Conservation (phyloP, 2,888 invertebrate genomes). For the Glaucopsyche alexis region DNA sequence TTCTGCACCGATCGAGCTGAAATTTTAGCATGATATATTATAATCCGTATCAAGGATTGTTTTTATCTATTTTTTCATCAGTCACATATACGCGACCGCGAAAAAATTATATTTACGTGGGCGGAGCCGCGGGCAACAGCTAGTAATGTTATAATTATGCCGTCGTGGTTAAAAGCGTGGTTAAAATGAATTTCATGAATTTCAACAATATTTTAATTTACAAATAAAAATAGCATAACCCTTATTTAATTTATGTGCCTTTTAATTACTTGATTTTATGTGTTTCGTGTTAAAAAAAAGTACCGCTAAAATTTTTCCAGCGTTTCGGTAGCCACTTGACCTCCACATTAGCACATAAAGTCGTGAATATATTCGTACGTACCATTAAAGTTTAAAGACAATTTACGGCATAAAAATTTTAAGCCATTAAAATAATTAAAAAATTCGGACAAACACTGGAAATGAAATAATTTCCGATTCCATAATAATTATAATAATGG, state of each 20-base stretch:
- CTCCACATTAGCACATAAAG: constrained; percentile 13
- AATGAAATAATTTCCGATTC: constrained; percentile 6
- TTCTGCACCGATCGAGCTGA: too few species aligned
- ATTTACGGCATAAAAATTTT: constrained; percentile 17
- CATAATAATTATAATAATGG: constrained; percentile 11
- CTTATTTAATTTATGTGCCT: not conserved
- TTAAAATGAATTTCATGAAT: not conserved
- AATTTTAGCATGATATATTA: too few species aligned
- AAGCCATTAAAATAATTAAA: constrained; percentile 13
- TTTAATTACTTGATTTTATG: constrained; percentile 16
- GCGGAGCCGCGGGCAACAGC: too few species aligned
- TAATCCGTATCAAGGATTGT: too few species aligned
- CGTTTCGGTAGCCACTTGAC: constrained; percentile 14
- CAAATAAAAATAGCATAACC: not conserved
- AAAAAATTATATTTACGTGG: too few species aligned
- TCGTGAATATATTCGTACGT: not conserved
- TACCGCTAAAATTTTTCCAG: not conserved
- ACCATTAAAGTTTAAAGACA: not conserved
- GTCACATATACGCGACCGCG: too few species aligned
- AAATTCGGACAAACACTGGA: not conserved
- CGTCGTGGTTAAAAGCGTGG: not conserved
- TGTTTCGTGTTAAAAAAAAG: not conserved
- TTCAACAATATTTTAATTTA: not conserved
- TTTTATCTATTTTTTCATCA: too few species aligned
- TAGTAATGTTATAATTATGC: not conserved